These are phyloP conservation scores for Bugulina stolonifera DNA, from an alignment of 2,888 invertebrate species.

Conservation along the genomic window DNA sequence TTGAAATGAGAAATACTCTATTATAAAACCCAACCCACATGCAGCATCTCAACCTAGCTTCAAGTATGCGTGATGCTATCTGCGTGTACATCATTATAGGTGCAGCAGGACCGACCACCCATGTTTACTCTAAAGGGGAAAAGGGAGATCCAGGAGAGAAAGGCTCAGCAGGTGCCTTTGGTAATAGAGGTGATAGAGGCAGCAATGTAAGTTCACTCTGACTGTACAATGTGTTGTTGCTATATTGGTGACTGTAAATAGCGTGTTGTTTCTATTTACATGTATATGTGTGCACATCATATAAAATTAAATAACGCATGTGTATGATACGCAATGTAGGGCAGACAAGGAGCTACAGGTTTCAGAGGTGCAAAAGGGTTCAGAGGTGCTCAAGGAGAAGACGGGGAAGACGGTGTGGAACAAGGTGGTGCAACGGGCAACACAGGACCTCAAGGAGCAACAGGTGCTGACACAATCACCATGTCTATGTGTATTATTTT, in stretches of 20 bases:
- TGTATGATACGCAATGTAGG: neutral
- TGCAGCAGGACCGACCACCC: neutral
- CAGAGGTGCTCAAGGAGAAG: neutral
- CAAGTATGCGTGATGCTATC: too few relatives aligned
- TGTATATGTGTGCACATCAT: too few relatives aligned
- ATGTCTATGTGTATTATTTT: too few relatives aligned
- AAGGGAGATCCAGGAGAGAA: constrained; percentile 6
- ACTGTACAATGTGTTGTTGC: too few relatives aligned
- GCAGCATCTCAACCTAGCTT: too few relatives aligned
- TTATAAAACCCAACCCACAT: too few relatives aligned
- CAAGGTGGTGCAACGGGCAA: neutral
- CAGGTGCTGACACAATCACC: too few relatives aligned
- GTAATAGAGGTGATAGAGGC: neutral
- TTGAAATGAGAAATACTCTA: too few relatives aligned
- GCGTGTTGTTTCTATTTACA: too few relatives aligned
- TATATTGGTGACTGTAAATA: too few relatives aligned
- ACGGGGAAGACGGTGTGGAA: neutral
- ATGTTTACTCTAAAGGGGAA: neutral
- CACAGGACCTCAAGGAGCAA: neutral
- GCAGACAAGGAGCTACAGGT: neutral
- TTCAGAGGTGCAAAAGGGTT: neutral
- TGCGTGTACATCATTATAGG: too few relatives aligned
- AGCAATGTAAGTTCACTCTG: neutral
- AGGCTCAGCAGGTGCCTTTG: neutral
- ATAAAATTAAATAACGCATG: too few relatives aligned